Evolutionary conservation across 1,140 invertebrate genomes (phyloP).

Genomic region (Atta cephalotes): DNA sequence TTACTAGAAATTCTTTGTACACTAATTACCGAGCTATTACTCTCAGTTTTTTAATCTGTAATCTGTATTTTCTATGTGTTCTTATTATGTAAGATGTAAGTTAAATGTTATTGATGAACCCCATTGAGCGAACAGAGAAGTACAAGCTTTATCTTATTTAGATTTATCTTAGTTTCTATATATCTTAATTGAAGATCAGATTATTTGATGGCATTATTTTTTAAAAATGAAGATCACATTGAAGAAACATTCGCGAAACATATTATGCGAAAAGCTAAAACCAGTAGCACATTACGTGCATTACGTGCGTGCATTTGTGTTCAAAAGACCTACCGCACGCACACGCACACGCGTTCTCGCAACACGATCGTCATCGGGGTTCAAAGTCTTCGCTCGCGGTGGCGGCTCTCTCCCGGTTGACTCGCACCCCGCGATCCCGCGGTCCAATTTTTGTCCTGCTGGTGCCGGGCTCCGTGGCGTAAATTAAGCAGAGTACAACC

Average conservation of each 20-base stretch:
- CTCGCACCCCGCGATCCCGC: slow-evolving; percentile 9
- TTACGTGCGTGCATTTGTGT: background rate
- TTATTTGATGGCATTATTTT: background rate
- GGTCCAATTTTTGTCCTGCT: slow-evolving; percentile 74
- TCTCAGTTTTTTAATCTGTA: too few species aligned
- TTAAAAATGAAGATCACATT: too few species aligned
- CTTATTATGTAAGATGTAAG: background rate
- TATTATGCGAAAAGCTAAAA: background rate
- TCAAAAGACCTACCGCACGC: slow-evolving; percentile 10
- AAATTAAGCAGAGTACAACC: slow-evolving; percentile 86
- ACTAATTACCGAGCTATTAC: too few species aligned
- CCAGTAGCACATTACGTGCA: slow-evolving; percentile 9
- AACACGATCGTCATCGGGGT: slow-evolving; percentile 10
- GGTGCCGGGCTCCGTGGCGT: slow-evolving; percentile 77
- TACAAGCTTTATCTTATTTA: too few species aligned
- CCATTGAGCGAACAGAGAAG: too few species aligned
- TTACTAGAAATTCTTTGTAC: too few species aligned
- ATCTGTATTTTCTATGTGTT: background rate
- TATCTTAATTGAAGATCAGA: background rate
- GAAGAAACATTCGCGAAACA: background rate
- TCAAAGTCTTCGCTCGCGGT: slow-evolving; percentile 46
- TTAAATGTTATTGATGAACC: too few species aligned
- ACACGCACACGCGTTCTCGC: background rate
- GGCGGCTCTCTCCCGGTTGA: background rate
- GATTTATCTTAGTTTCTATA: background rate